Evolutionary conservation across 2,113 vertebrate genomes (phyloP).

Genomic region (Vombatus ursinus): DNA sequence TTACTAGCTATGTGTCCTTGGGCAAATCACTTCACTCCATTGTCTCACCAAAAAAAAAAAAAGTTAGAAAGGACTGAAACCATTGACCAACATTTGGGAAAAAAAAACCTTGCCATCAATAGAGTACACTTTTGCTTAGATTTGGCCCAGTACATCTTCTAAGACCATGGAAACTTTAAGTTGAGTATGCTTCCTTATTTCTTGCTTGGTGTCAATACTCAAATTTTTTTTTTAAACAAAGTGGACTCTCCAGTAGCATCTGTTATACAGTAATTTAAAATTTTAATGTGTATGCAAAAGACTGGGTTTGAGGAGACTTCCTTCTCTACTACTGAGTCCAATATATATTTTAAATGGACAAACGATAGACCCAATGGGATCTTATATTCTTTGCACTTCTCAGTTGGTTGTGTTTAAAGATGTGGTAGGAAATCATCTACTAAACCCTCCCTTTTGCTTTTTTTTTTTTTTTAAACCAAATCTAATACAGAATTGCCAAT

Average conservation of each 20-base stretch:
- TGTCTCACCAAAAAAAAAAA: too few relatives aligned
- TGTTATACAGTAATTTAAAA: neutral
- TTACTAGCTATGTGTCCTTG: too few relatives aligned
- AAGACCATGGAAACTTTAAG: neutral
- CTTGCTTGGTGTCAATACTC: neutral
- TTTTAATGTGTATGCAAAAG: neutral
- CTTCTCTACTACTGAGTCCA: neutral
- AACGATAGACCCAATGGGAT: neutral
- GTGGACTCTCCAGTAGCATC: neutral
- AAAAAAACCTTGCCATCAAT: neutral
- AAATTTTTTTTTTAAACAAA: neutral
- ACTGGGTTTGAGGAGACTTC: neutral
- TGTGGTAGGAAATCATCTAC: neutral
- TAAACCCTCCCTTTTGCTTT: neutral
- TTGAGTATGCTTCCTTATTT: neutral
- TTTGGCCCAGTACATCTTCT: neutral
- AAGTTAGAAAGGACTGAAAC: too few relatives aligned
- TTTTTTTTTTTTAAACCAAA: neutral
- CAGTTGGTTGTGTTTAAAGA: neutral
- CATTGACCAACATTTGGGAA: neutral
- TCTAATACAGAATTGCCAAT: neutral
- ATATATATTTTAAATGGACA: neutral
- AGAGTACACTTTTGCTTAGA: neutral
- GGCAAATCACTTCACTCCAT: too few relatives aligned
- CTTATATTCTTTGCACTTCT: neutral